A percentile compares a stretch with the other conserved stretches of the same genome.
Conservation (phyloP, 2,113 vertebrate genomes). For the Desmodus rotundus region DNA sequence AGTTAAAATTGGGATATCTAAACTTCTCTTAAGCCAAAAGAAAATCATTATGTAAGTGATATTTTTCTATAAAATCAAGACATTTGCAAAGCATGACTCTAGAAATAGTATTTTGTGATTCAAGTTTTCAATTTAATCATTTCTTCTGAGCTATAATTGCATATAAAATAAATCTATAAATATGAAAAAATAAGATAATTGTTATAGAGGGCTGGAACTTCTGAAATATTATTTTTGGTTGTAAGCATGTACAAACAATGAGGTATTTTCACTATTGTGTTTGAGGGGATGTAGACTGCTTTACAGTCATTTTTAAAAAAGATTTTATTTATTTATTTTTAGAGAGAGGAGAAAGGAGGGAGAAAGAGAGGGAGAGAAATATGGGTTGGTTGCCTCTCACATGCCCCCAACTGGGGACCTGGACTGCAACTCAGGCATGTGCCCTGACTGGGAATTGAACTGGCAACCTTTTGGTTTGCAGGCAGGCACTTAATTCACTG, state of each 20-base stretch:
- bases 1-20: background rate
- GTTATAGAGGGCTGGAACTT: slow-evolving; percentile 6
- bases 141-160: slow-evolving; percentile 14
- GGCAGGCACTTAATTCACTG: too few species aligned
- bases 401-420: too few species aligned
- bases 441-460: too few species aligned
- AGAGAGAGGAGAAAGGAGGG: too few species aligned
- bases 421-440: too few species aligned
- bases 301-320: slow-evolving; percentile 54
- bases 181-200: slow-evolving; percentile 34
- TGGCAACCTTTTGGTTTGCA: too few species aligned
- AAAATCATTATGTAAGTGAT: background rate
- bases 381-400: too few species aligned
- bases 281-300: slow-evolving; percentile 8
- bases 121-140: slow-evolving; percentile 35
- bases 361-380: too few species aligned
- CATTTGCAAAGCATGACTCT: background rate
- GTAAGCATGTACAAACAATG: background rate
- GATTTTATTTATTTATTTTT: too few species aligned
- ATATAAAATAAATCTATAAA: background rate
- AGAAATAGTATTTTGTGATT: slow-evolving; percentile 2
- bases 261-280: background rate
- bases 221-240: background rate
- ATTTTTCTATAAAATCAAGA: background rate
- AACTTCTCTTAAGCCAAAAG: background rate